Evolutionary conservation across 2,888 invertebrate species (phyloP).

Genomic region (Oscheius myriophilus): DNA sequence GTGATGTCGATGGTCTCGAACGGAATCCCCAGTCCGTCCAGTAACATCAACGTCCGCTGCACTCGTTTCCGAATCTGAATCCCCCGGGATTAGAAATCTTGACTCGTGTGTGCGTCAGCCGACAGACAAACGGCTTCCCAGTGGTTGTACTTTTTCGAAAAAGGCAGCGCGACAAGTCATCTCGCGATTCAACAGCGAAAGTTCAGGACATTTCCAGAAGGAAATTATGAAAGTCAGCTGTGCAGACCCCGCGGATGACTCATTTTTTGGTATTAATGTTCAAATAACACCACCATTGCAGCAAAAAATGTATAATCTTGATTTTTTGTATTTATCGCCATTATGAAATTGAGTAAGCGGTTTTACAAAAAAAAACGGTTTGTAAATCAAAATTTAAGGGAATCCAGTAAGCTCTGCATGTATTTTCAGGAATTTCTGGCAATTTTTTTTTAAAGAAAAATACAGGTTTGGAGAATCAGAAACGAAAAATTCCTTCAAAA

Average conservation of each 20-base stretch:
- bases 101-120: neutral
- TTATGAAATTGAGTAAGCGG: no score
- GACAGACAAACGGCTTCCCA: neutral
- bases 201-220: neutral
- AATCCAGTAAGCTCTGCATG: no score
- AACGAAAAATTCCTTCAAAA: no score
- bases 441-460: no score
- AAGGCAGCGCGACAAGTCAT: neutral
- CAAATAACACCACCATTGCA: no score
- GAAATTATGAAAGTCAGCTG: neutral
- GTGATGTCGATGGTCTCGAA: conserved; percentile 93
- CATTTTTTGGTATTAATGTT: neutral
- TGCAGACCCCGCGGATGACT: neutral
- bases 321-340: no score
- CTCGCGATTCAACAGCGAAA: neutral
- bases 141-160: neutral
- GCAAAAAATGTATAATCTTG: no score
- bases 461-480: no score
- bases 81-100: neutral
- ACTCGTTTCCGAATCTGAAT: conserved; percentile 76
- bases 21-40: conserved; percentile 88
- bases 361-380: no score
- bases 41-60: conserved; percentile 89
- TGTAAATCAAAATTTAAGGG: no score
- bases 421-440: no score